Evolutionary conservation across 2,888 invertebrate species (phyloP), one percentile per base, ranked within the genome.

Genomic region (Mesorhabditis spiculigera): DNA sequence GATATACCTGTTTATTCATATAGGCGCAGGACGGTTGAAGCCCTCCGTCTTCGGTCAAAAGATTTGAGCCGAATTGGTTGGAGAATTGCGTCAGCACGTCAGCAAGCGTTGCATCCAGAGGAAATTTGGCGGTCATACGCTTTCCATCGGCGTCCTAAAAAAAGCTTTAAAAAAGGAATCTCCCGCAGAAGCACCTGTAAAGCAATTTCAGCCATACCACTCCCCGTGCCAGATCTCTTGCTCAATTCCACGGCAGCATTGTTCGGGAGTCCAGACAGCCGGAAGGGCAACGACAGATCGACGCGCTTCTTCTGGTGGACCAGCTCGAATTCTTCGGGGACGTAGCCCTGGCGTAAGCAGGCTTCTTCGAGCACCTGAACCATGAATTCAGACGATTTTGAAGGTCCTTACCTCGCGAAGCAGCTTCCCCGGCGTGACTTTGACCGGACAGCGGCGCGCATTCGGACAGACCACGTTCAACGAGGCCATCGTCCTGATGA

Each of bases 241-340:
- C 91, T 90, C 90, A 95, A 90, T 88, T 95, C 95, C 66, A 95
- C 88, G 69, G 91, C 91, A 63, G 93, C 94, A 89, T 94, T 94
- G 87, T 95, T 95, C 4, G 94, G 92, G 70, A 95, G 88, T 45
- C 93, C 93, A 68, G 93, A 91, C 87, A 93, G 93, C 43, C 93
- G 90, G 70, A 94, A 90, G 68, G 91, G 91, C 63, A 91, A 89
- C 63, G 92, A 91, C 65, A 92, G 88, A 86, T 94, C 93, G 43
- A 94, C 85, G 43, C 91, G 88, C 85, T 91, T 91, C 81, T 92
- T 92, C 86, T 93, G 93, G 10, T 74, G 76, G 61, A 71, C n/a
- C 85, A 91, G 88, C 84, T 92, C 91, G 88, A 92, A 93, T 74
- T 92, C 91, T 70, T 91, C 90, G 13, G 92, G 89, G 77, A 91